Evolutionary conservation across 1,140 invertebrate species (phyloP).

Genomic region (Sarcophaga peregrina): DNA sequence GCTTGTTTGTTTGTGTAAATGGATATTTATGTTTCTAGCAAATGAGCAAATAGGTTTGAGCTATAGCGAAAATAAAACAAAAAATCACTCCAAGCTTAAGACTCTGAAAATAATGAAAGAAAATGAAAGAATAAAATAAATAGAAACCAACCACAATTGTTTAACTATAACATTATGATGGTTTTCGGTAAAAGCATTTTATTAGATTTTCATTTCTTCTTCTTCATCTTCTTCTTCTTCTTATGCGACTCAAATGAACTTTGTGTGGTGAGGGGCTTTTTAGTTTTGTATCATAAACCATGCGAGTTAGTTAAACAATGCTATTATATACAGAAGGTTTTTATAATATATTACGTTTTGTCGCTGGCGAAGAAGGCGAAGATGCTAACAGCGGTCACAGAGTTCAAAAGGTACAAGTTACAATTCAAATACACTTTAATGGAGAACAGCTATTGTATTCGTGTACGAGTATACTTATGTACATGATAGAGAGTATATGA

Average conservation of each 20-base stretch:
- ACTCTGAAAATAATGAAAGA: constrained; percentile 7
- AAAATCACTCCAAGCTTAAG: neutral
- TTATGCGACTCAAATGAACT: constrained; percentile 3
- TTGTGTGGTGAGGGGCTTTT: constrained; percentile 27
- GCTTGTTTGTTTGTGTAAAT: neutral
- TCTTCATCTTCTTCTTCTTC: neutral
- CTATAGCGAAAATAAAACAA: neutral
- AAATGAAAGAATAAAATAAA: neutral
- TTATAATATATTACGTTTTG: constrained; percentile 43
- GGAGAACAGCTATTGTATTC: neutral
- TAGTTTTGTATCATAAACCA: constrained; percentile 26
- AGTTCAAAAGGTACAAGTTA: constrained; percentile 40
- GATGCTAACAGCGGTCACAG: constrained; percentile 34
- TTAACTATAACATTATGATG: constrained; percentile 15
- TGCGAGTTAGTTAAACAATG: constrained; percentile 47
- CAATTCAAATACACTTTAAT: neutral
- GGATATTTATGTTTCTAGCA: neutral
- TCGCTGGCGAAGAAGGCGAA: constrained; percentile 1
- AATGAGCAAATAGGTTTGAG: neutral
- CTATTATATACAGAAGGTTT: constrained; percentile 51
- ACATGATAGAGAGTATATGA: no score
- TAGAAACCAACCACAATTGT: neutral
- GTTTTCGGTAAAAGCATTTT: constrained; percentile 36
- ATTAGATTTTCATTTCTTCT: constrained; percentile 2
- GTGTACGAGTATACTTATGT: no score